phyloP scores from a whole-genome alignment of 2,888 invertebrate species.

The Lycocerus yunnanus region DNA sequence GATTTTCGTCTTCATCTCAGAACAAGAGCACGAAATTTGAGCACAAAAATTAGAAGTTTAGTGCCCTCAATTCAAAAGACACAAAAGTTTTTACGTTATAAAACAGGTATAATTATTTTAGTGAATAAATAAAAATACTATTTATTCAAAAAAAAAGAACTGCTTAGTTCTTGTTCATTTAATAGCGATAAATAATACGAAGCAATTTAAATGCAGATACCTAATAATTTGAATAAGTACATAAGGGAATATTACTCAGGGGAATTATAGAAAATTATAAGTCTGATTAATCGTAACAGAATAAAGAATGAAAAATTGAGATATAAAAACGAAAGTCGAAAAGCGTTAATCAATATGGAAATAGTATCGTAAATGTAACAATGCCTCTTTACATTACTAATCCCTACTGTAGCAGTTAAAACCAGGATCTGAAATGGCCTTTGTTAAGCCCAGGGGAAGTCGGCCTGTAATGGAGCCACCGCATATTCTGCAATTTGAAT shows the following conservation, averaged over 20 bases:
- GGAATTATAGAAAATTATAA: conserved; percentile 5
- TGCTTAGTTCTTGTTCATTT: neutral
- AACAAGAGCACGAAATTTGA: too few relatives aligned
- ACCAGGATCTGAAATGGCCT: conserved; percentile 44
- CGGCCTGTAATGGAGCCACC: conserved; percentile 43
- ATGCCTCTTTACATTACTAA: conserved; percentile 45
- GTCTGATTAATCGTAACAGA: neutral
- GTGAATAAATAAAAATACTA: neutral
- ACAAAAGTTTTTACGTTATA: neutral
- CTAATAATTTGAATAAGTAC: neutral
- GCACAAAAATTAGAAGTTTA: too few relatives aligned
- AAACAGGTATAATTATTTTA: neutral
- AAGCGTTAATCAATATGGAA: conserved; percentile 42
- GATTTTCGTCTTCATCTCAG: too few relatives aligned
- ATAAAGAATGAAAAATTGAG: conserved; percentile 26
- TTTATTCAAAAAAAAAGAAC: neutral
- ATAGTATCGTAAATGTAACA: conserved; percentile 41
- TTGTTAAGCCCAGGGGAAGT: conserved; percentile 44
- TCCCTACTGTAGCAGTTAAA: conserved; percentile 44
- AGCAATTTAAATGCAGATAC: neutral
- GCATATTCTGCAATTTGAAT: conserved; percentile 46
- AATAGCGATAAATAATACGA: neutral
- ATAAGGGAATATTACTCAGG: neutral
- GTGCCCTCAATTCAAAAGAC: too few relatives aligned
- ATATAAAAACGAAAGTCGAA: conserved; percentile 35